These are phyloP conservation scores for Nomada ruficornis DNA, from an alignment of 2,888 invertebrate species.

Conservation along the genomic window DNA sequence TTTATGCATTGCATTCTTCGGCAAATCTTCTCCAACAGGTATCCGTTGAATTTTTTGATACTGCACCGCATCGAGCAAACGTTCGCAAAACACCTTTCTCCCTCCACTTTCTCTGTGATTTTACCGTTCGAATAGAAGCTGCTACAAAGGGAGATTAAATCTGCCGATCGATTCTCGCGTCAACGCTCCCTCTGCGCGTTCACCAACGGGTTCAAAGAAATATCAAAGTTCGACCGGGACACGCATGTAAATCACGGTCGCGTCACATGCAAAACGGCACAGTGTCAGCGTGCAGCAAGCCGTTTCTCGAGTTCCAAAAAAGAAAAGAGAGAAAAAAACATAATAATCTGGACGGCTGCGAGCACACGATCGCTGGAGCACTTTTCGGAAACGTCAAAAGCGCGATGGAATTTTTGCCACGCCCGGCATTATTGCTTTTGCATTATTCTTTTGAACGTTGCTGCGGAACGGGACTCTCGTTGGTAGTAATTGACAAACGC, in stretches of 20 bases:
- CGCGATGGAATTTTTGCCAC: conserved; percentile 15
- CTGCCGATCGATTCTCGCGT: conserved; percentile 17
- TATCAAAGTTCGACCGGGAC: conserved; percentile 22
- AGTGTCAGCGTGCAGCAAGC: background rate
- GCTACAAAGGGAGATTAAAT: conserved; percentile 33
- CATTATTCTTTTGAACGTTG: conserved; percentile 18
- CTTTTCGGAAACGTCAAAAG: conserved; percentile 22
- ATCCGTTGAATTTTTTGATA: conserved; percentile 9
- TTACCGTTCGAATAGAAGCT: conserved; percentile 1
- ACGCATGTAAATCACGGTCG: conserved; percentile 30
- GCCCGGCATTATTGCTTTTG: conserved; percentile 16
- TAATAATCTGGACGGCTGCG: conserved; percentile 22
- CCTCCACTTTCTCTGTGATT: background rate
- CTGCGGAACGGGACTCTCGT: background rate
- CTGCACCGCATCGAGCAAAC: background rate
- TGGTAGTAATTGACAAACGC: conserved; percentile 35
- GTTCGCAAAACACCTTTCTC: background rate
- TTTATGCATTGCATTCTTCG: background rate
- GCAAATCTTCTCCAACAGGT: background rate
- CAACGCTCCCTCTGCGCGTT: background rate
- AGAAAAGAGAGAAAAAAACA: background rate
- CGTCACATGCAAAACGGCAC: conserved; percentile 28
- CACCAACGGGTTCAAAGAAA: conserved; percentile 18
- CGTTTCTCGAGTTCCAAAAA: background rate
- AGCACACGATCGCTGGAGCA: background rate